Evolutionary conservation across 2,888 invertebrate genomes (phyloP), one percentile per base, ranked within the genome.

Genomic region (Hydrotaea cyrtoneurina): DNA sequence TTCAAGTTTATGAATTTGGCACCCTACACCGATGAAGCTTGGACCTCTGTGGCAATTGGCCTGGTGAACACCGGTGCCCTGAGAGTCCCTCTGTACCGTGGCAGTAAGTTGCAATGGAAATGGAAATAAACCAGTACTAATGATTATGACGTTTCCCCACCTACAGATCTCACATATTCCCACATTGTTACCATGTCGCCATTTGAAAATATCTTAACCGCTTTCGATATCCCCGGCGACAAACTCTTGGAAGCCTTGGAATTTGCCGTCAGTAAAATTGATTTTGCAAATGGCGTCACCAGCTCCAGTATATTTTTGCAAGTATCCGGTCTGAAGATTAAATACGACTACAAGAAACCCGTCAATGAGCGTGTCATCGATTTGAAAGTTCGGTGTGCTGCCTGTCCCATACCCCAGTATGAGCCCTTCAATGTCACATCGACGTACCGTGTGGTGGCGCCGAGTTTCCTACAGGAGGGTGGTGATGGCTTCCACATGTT

Each of bases 181-280:
- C 95, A 95, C 80, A 89, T 97, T 10, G 92, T 96, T 5, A 94
- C 94, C 87, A 94, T 95, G 23, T 93, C 95, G 82, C 97, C 97
- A 0, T 97, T 97, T 89, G 95, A 95, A 89, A 97, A 97, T 91
- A 94, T 94, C 64, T 93, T 97, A 82, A 95, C 96, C 88, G 93
- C 95, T 15, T 94, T 95, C 78, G 95, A 95, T 87, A 90, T 97
- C 78, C 93, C 93, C 73, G 97, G 97, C 0, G 91, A 93, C 82
- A 92, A 95, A 87, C 90, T 97, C 4, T 89, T 94, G 78, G 94
- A 94, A 82, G 94, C 95, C 13, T 93, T 95, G 0, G 95, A 95
- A 90, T 93, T 93, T 88, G 93, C 94, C 0, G 93, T 94, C 0
- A 92, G 86, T 64, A 86, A 86, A 36, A 88, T 91, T 15, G 89